These are phyloP conservation scores for Syncerus caffer DNA, from an alignment of 2,797 vertebrate genomes.

Conservation along the genomic window DNA sequence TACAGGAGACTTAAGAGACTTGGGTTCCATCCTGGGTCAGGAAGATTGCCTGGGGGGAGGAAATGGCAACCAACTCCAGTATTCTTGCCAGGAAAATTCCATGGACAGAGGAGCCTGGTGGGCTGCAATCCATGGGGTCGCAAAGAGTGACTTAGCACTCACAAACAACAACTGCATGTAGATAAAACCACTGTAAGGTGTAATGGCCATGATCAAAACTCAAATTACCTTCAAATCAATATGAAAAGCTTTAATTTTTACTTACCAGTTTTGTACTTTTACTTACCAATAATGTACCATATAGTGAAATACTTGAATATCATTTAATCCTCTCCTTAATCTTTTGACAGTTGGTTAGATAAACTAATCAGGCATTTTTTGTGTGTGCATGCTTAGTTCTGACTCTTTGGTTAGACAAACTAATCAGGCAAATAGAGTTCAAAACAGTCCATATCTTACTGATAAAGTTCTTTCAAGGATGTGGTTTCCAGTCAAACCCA, in stretches of 20 bases:
- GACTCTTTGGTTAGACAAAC: not conserved
- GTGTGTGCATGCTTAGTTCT: not conserved
- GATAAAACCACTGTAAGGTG: not conserved
- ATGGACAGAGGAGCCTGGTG: too few relatives aligned
- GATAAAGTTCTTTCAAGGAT: not conserved
- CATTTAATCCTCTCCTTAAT: not conserved
- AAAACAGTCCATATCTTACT: not conserved
- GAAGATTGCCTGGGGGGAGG: too few relatives aligned
- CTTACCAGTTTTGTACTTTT: not conserved
- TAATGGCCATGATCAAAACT: not conserved
- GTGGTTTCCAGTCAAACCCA: not conserved
- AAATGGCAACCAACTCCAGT: too few relatives aligned
- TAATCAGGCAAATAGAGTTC: not conserved
- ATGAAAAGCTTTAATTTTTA: not conserved
- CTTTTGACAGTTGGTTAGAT: not conserved
- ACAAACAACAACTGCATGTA: not conserved
- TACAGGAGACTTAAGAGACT: too few relatives aligned
- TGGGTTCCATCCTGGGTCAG: too few relatives aligned
- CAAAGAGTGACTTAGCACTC: too few relatives aligned
- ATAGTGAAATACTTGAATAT: not conserved
- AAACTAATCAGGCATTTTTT: not conserved
- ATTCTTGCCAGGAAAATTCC: too few relatives aligned
- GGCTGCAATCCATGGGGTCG: fast-evolving
- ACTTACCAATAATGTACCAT: not conserved
- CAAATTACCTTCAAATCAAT: not conserved